A percentile compares a stretch with the other conserved stretches of the same genome.
phyloP scores from a whole-genome alignment of 2,113 vertebrate species.

The human region DNA sequence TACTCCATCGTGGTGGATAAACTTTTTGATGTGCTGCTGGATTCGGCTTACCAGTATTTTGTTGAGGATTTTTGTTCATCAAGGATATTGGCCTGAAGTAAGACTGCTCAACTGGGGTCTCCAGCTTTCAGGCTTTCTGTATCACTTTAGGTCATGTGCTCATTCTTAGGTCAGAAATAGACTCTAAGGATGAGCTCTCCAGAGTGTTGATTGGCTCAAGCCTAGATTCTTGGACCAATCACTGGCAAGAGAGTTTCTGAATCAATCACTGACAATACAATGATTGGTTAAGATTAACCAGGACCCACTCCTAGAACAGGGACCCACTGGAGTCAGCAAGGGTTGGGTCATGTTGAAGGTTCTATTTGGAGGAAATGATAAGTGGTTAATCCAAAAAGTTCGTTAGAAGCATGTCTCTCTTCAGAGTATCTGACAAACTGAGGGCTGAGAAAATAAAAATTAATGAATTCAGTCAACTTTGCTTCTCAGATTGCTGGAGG shows the following conservation, averaged over 20 bases:
- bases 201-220: background rate
- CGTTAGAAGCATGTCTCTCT: background rate
- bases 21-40: too few species aligned
- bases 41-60: too few species aligned
- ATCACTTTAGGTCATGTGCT: background rate
- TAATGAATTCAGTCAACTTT: background rate
- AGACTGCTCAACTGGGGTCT: background rate
- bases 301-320: background rate
- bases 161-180: background rate
- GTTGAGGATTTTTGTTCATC: too few species aligned
- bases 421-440: background rate
- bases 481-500: background rate
- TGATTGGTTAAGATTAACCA: background rate
- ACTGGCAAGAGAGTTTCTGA: background rate
- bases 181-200: background rate
- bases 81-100: too few species aligned
- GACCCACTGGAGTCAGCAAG: background rate
- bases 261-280: background rate
- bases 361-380: background rate
- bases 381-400: background rate
- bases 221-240: background rate
- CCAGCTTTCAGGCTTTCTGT: background rate
- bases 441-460: background rate
- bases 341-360: background rate
- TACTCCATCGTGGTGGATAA: too few species aligned